Evolutionary conservation across 2,888 invertebrate species (phyloP).

Genomic region (Phytoseiulus persimilis): DNA sequence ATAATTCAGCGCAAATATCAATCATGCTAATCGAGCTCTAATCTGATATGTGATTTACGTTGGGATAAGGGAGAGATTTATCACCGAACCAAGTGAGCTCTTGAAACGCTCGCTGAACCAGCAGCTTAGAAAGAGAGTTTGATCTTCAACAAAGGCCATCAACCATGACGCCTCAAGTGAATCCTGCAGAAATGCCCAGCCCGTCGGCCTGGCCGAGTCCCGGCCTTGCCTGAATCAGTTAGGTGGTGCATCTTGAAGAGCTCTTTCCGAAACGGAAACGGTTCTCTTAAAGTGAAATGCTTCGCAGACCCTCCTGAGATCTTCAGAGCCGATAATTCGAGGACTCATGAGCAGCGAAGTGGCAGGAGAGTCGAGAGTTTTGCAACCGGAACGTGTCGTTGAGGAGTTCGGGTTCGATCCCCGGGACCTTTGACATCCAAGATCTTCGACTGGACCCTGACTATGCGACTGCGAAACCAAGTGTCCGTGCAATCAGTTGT

Average conservation of each 20-base stretch:
- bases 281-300: neutral
- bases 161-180: neutral
- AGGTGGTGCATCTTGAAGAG: too few species aligned
- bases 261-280: too few species aligned
- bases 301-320: neutral
- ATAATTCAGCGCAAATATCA: neutral
- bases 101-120: neutral
- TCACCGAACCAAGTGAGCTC: neutral
- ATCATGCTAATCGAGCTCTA: constrained; percentile 5
- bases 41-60: neutral
- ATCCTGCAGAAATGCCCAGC: too few species aligned
- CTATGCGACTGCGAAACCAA: neutral
- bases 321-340: neutral
- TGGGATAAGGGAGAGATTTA: neutral
- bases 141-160: neutral
- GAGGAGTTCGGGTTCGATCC: neutral
- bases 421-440: too few species aligned
- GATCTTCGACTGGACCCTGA: neutral
- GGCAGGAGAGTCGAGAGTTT: neutral
- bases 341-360: neutral
- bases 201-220: too few species aligned
- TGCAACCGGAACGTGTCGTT: neutral
- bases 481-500: neutral
- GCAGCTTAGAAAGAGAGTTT: neutral
- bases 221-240: too few species aligned